Evolutionary conservation across 2,113 vertebrate genomes (phyloP).

Genomic region (Chitala chitala): DNA sequence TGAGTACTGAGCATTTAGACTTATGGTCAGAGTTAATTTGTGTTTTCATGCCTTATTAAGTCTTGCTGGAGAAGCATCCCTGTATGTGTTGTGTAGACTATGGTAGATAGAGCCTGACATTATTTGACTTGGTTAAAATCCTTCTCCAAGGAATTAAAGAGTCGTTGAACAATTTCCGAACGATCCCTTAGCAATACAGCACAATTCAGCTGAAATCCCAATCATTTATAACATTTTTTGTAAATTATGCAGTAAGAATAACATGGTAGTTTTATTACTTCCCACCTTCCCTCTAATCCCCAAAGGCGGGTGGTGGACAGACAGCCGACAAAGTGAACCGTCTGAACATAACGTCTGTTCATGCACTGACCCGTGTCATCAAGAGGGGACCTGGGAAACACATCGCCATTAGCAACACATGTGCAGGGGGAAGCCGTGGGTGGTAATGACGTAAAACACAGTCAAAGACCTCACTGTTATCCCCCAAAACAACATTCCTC

Average conservation of each 20-base stretch:
- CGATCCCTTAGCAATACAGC: no score
- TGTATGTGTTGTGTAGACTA: no score
- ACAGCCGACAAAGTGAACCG: constrained; percentile 48
- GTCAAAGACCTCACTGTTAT: constrained; percentile 60
- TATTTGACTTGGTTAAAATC: no score
- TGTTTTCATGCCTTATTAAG: no score
- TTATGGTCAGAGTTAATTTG: no score
- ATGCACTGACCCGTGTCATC: constrained; percentile 65
- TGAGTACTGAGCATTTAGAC: no score
- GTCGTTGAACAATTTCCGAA: no score
- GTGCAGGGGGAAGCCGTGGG: constrained; percentile 65
- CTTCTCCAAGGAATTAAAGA: no score
- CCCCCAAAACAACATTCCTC: constrained; percentile 56
- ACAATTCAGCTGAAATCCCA: no score
- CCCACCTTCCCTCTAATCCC: neutral
- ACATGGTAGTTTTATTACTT: neutral
- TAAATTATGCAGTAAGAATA: neutral
- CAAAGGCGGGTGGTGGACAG: neutral
- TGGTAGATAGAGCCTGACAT: no score
- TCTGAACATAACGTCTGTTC: constrained; percentile 33
- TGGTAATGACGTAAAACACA: constrained; percentile 70
- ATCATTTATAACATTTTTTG: no score
- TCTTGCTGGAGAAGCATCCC: no score
- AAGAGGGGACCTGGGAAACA: constrained; percentile 57
- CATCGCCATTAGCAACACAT: constrained; percentile 57